A percentile compares a stretch with the other conserved stretches of the same genome.
Evolutionary conservation across 2,797 vertebrate genomes (phyloP).

Genomic region (Brachyalestes nurse): DNA sequence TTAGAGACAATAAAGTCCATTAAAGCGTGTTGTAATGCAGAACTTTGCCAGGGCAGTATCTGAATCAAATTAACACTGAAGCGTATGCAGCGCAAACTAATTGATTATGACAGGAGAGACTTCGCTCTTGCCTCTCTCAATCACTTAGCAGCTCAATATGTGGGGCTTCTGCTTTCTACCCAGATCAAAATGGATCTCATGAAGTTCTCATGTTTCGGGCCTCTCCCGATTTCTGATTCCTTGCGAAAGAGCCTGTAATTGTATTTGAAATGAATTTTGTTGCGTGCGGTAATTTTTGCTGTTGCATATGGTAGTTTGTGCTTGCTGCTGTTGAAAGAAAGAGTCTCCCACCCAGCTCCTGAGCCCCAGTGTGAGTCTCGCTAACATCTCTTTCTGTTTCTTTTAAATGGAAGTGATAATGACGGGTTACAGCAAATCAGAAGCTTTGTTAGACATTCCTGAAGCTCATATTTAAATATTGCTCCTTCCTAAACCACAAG

Average conservation of each 20-base stretch:
- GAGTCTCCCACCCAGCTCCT: background rate
- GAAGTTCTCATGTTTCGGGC: constrained; percentile 48
- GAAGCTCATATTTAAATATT: constrained; percentile 53
- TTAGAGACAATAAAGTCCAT: constrained; percentile 50
- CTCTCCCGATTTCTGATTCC: constrained; percentile 39
- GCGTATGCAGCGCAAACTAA: constrained; percentile 71
- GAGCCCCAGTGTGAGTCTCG: constrained; percentile 14
- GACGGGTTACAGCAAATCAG: constrained; percentile 47
- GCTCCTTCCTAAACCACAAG: constrained; percentile 41
- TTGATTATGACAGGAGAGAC: constrained; percentile 72
- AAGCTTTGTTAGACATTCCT: constrained; percentile 46
- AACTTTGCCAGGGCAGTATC: constrained; percentile 52
- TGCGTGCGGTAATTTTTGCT: too few relatives aligned
- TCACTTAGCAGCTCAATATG: constrained; percentile 49
- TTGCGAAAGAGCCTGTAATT: constrained; percentile 40
- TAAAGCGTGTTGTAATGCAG: constrained; percentile 59
- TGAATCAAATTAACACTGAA: constrained; percentile 54
- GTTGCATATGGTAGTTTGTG: background rate
- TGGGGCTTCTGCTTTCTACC: constrained; percentile 28
- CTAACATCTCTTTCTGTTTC: constrained; percentile 32
- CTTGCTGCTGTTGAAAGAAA: constrained; percentile 32
- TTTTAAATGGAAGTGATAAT: constrained; percentile 49
- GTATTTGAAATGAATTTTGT: constrained; percentile 39
- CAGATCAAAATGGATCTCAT: constrained; percentile 36
- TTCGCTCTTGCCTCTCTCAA: constrained; percentile 52